Evolutionary conservation across 2,888 invertebrate genomes (phyloP), one percentile per base, ranked within the genome.

Genomic region (Noctua fimbriata): DNA sequence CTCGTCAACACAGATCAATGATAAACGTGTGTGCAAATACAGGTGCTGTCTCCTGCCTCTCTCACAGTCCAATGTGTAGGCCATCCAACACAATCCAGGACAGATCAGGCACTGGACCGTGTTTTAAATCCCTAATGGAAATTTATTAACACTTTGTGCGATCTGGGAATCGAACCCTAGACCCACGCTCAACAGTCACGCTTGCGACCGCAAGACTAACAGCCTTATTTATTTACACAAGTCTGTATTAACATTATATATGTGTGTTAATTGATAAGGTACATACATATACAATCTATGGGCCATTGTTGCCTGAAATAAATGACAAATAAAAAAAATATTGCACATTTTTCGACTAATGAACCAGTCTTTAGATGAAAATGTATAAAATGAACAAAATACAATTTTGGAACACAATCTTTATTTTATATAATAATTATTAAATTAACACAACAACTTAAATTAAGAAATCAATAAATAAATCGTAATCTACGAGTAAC

Each of bases 381-480:
- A 36, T 36, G 32, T 36, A 36, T 36, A 36, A 32, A 65, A 65
- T 21, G 1, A 65, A 65, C 1, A 67, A 67, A 36, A 63, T 18
- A 55, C 2, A 52, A 36, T 9, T 49, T 44, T 21, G 58, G 41
- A 49, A 74, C 66, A 60, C 41, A 67, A 16, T 67, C 67, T 82
- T 74, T 81, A 85, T 72, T 78, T 74, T 82, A 55, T 0, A 41
- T 69, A 78, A 65, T 67, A 71, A 82, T 63, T 63, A 55, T 75
- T 78, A 78, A 74, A 75, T 69, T 75, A 84, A 82, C 44, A 78
- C 6, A 86, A 82, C 65, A 81, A 69, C 67, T 76, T 78, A 78
- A 63, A 60, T 58, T 66, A 71, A 86, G 76, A 86, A 81, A 81
- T 84, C 76, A 89, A 89, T 89, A 86, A 89, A 88, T 90, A 88